Base-by-base conservation (phyloP, 37 sponge, comb jelly and placozoan genomes). In the Chondrosia reniformis region DNA sequence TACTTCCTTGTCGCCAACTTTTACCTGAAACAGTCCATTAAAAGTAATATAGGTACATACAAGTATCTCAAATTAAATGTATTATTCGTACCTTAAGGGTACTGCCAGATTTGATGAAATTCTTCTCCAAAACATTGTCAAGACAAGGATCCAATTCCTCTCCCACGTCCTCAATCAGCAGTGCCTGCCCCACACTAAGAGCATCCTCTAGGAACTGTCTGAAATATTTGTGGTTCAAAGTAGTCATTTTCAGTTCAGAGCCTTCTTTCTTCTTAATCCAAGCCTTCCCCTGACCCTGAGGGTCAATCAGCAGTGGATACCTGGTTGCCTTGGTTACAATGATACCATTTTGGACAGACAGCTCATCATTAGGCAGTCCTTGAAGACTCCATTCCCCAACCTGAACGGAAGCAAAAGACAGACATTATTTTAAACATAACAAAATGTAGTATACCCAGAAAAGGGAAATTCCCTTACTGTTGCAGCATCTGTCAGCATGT, bases 1-100 rank as follows among this genome's bases (percentile, higher is more conserved):
- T 37, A 99, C 85, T 76, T 99, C 99, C 74, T 99, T 99, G 85
- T 99, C 99, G 41, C 99, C 99, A 46, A 99, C 99, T 83, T 99
- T 95, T 37, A 99, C 90, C 86, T 85, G 80, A 33, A 36, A 46
- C n/a, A 59, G 61, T 25, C 15, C 19, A 39, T 37, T 21, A 19
- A 69, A 36, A 17, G n/a, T 7, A 1, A 25, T 25, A 69, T 19
- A 40, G 19, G 43, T 40, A 39, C 42, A 69, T 5, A 69, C 72
- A 69, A 9, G 24, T 40, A 39, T 44, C 28, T 7, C 52, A 10
- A 49, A 49, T 49, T 49, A 15, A 15, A 49, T 10, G 52, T 49
- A 15, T 15, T 49, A 49, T 49, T 30, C 69, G 1, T 33, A 85
- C 96, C 79, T 99, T 99, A 34, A 91, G 75, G 36, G 87, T 87